These are phyloP conservation scores for Drosophila setifemur DNA, from an alignment of 1,140 invertebrate genomes.

Conservation along the genomic window DNA sequence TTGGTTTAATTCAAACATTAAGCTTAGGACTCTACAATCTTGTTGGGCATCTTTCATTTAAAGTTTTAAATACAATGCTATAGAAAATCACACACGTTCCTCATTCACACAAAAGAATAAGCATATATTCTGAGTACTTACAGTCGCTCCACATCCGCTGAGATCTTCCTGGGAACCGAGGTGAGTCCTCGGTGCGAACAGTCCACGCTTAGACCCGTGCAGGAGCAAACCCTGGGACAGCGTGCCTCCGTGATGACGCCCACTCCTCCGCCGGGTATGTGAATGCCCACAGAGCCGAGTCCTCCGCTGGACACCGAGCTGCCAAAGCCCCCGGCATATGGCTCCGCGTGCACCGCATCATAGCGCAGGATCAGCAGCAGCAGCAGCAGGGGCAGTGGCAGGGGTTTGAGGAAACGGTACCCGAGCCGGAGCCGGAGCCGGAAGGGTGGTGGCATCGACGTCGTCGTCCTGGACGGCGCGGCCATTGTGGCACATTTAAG, in stretches of 20 bases:
- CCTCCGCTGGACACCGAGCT: constrained; percentile 66
- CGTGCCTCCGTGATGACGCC: constrained; percentile 76
- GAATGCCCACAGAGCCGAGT: constrained; percentile 74
- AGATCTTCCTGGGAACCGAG: constrained; percentile 90
- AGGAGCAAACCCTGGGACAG: constrained; percentile 92
- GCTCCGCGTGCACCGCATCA: constrained; percentile 58
- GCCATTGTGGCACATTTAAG: constrained; percentile 79
- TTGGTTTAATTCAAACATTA: too few species aligned
- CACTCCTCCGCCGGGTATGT: constrained; percentile 75
- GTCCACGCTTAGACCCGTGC: constrained; percentile 89
- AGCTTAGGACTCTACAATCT: too few species aligned
- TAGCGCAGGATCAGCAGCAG: constrained; percentile 7
- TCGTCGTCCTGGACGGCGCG: constrained; percentile 61
- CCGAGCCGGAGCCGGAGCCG: constrained; percentile 19
- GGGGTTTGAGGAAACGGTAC: too few species aligned
- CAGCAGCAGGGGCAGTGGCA: too few species aligned
- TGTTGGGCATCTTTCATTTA: too few species aligned
- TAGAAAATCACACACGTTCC: neutral
- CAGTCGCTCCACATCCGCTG: constrained; percentile 90
- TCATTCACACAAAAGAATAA: too few species aligned
- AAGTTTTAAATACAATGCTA: neutral
- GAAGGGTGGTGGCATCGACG: constrained; percentile 64
- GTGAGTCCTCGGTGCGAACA: constrained; percentile 91
- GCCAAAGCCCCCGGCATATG: constrained; percentile 66
- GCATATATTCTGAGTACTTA: constrained; percentile 85